Evolutionary conservation across 2,113 vertebrate species (phyloP).

Genomic region (Romanogobio albipinnatus): DNA sequence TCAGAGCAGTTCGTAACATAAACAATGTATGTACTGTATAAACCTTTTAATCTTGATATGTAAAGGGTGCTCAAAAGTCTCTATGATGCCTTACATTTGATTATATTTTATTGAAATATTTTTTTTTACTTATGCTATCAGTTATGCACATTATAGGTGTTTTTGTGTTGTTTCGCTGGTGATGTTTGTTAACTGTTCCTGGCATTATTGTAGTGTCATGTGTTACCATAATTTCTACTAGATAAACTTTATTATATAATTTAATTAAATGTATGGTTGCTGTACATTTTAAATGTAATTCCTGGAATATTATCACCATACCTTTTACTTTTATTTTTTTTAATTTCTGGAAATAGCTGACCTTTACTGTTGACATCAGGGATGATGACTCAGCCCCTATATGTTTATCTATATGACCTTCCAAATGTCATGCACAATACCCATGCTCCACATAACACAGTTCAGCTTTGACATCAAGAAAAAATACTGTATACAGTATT

Average conservation of each 20-base stretch:
- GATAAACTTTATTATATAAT: not conserved
- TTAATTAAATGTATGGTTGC: not conserved
- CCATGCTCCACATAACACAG: constrained; percentile 7
- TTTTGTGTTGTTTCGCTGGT: not conserved
- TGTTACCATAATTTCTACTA: not conserved
- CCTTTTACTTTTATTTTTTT: not conserved
- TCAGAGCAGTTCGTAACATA: too few species aligned
- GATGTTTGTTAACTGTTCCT: not conserved
- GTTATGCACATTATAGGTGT: not conserved
- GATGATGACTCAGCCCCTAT: not conserved
- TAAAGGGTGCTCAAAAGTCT: not conserved
- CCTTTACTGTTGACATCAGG: constrained; percentile 36
- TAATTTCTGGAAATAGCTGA: not conserved
- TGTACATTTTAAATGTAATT: not conserved
- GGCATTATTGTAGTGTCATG: not conserved
- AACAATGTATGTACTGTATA: too few species aligned
- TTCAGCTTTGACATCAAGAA: not conserved
- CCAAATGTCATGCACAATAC: constrained; percentile 42
- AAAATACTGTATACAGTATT: not conserved
- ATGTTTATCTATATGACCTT: constrained; percentile 35
- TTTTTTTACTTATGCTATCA: not conserved
- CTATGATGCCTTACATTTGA: not conserved
- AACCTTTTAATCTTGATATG: not conserved
- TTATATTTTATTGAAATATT: not conserved
- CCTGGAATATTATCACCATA: not conserved